These are phyloP conservation scores for Drosophila trichaetosa DNA, from an alignment of 2,888 invertebrate species.

Conservation along the genomic window DNA sequence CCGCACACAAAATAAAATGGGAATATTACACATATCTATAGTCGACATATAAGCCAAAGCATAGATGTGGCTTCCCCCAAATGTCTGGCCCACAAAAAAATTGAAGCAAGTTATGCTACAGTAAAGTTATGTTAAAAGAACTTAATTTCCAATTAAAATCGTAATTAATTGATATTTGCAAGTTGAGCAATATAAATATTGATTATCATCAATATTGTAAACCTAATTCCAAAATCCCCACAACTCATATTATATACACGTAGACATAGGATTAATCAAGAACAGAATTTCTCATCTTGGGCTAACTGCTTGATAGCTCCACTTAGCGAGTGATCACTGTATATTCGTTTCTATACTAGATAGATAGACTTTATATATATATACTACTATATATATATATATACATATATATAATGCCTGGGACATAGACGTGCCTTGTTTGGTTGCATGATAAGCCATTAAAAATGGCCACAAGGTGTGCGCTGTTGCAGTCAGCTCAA, in stretches of 20 bases:
- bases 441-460: constrained; percentile 73
- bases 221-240: too few relatives aligned
- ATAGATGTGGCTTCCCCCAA: constrained; percentile 57
- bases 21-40: constrained; percentile 37
- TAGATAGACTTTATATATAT: constrained; percentile 1
- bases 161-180: background rate
- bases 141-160: too few relatives aligned
- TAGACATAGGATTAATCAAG: too few relatives aligned
- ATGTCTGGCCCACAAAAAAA: constrained; percentile 39
- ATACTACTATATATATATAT: background rate
- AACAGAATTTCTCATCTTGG: too few relatives aligned
- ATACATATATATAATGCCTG: constrained; percentile 6
- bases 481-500: constrained; percentile 44
- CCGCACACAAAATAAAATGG: constrained; percentile 21
- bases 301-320: background rate
- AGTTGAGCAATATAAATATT: background rate
- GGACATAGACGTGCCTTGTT: constrained; percentile 29
- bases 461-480: constrained; percentile 72
- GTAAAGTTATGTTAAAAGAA: background rate
- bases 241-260: too few relatives aligned
- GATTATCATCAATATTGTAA: background rate
- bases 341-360: background rate
- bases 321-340: background rate
- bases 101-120: constrained; percentile 27
- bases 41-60: constrained; percentile 42